A percentile compares a stretch with the other conserved stretches of the same genome.
Evolutionary conservation across 2,888 invertebrate genomes (phyloP).

Genomic region (Buathra laborator): DNA sequence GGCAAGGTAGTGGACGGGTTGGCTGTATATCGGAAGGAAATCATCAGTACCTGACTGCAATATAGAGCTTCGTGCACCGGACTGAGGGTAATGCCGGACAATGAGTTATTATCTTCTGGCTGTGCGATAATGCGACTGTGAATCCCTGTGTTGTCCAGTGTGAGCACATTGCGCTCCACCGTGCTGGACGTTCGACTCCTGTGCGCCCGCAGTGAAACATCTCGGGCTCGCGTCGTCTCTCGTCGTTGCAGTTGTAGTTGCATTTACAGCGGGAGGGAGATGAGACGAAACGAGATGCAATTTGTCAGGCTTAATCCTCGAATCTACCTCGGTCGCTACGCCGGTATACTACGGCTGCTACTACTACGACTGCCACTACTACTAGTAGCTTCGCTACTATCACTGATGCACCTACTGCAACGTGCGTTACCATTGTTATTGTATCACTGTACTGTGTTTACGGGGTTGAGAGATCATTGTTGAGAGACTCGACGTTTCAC

Average conservation of each 20-base stretch:
- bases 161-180: slow-evolving; percentile 68
- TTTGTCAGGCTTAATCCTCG: slow-evolving; percentile 65
- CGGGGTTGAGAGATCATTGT: slow-evolving; percentile 49
- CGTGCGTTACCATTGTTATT: not conserved
- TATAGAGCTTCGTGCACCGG: slow-evolving; percentile 63
- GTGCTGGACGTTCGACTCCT: slow-evolving; percentile 72
- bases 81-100: slow-evolving; percentile 75
- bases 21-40: slow-evolving; percentile 79
- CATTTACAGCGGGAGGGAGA: slow-evolving; percentile 1
- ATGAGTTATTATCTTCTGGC: slow-evolving; percentile 81
- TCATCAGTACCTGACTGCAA: slow-evolving; percentile 80
- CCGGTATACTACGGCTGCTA: not conserved
- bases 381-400: not conserved
- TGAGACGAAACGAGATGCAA: slow-evolving; percentile 58
- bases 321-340: slow-evolving; percentile 41
- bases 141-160: slow-evolving; percentile 40
- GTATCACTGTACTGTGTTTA: not conserved
- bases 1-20: slow-evolving; percentile 23
- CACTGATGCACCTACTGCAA: no score
- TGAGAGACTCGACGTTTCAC: slow-evolving; percentile 53
- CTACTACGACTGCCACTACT: not conserved
- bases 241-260: slow-evolving; percentile 69
- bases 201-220: slow-evolving; percentile 71
- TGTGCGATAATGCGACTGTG: slow-evolving; percentile 69
- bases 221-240: slow-evolving; percentile 41